These are phyloP conservation scores for Brachionichthys hirsutus DNA, from an alignment of 2,113 vertebrate genomes.

Conservation along the genomic window DNA sequence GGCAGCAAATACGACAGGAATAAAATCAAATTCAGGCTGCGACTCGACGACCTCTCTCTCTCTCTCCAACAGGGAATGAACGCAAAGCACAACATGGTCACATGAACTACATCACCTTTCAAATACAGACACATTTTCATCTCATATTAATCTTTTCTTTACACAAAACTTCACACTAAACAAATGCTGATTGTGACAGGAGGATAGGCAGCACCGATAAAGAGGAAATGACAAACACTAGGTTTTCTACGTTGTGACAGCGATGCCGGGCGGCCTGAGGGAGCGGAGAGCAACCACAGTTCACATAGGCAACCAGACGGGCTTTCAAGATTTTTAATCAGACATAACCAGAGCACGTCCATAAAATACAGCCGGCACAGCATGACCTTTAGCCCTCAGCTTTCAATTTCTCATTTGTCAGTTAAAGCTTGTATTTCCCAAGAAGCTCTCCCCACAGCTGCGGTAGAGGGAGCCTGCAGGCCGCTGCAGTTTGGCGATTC, in stretches of 20 bases:
- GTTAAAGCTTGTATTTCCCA: conserved; percentile 25
- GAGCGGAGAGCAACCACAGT: conserved; percentile 53
- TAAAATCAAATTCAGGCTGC: conserved; percentile 34
- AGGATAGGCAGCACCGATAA: conserved; percentile 16
- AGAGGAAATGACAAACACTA: conserved; percentile 47
- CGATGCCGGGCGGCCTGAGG: conserved; percentile 51
- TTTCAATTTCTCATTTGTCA: conserved; percentile 19
- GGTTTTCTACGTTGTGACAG: conserved; percentile 32
- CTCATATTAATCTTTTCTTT: conserved; percentile 40
- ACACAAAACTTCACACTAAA: conserved; percentile 51
- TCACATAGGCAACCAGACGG: conserved; percentile 60
- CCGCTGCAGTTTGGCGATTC: conserved; percentile 69
- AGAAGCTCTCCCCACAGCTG: conserved; percentile 10
- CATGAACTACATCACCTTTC: conserved; percentile 58
- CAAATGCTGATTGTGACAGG: conserved; percentile 4
- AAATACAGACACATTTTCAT: conserved; percentile 52
- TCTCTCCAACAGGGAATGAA: conserved; percentile 31
- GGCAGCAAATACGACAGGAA: conserved; percentile 17
- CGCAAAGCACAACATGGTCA: conserved; percentile 70
- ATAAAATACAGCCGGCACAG: conserved; percentile 39
- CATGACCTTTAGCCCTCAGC: conserved; percentile 10
- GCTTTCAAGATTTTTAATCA: conserved; percentile 39
- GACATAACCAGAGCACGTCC: conserved; percentile 24
- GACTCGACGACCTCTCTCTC: conserved; percentile 17
- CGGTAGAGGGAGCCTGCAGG: conserved; percentile 27